These are phyloP conservation scores for Empidonax alnorum DNA, from an alignment of 2,113 vertebrate genomes.

Conservation along the genomic window DNA sequence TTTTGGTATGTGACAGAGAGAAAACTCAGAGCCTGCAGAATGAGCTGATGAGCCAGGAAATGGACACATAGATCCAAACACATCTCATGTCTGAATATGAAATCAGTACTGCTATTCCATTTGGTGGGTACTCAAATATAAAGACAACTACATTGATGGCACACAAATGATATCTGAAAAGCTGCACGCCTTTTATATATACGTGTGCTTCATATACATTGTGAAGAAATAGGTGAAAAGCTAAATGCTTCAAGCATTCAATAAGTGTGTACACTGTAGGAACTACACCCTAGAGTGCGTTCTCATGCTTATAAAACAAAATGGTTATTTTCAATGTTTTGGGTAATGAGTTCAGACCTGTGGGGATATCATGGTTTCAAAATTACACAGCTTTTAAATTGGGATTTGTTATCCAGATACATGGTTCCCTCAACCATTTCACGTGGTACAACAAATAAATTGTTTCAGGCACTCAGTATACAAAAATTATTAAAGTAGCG, in stretches of 20 bases:
- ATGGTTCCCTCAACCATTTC: neutral
- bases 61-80: neutral
- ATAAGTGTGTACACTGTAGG: constrained; percentile 37
- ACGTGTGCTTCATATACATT: constrained; percentile 1
- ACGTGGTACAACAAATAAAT: constrained; percentile 34
- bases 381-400: constrained; percentile 42
- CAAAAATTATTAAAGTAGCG: constrained; percentile 40
- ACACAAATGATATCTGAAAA: neutral
- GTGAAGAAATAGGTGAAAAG: constrained; percentile 44
- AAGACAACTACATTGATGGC: neutral
- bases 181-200: neutral
- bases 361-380: constrained; percentile 40
- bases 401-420: constrained; percentile 24
- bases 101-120: neutral
- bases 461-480: constrained; percentile 19
- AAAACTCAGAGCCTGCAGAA: neutral
- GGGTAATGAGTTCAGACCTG: constrained; percentile 52
- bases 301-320: constrained; percentile 64
- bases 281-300: constrained; percentile 64
- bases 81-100: neutral
- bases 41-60: neutral
- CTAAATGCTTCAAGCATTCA: constrained; percentile 54
- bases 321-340: constrained; percentile 51
- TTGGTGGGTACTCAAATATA: neutral
- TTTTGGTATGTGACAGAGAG: neutral